These are phyloP conservation scores for Capitulum mitella DNA, from an alignment of 2,888 invertebrate species.

Conservation along the genomic window DNA sequence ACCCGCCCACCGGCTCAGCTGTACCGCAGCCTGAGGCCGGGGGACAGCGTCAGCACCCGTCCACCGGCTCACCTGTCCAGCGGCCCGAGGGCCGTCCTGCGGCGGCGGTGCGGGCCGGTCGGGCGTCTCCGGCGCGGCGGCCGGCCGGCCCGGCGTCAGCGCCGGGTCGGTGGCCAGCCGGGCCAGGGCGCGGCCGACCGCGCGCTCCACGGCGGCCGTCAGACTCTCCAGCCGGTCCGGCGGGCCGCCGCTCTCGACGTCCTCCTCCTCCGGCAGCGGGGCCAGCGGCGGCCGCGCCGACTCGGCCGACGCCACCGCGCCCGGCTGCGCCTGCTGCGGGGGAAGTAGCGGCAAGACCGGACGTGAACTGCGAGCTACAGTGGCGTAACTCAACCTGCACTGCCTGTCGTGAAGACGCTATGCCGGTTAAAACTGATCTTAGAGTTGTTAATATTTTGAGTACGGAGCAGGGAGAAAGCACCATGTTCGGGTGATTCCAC, in stretches of 20 bases:
- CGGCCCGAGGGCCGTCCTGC: neutral
- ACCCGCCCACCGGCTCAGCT: no score
- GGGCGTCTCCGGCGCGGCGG: neutral
- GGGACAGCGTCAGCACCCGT: no score
- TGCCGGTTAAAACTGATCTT: no score
- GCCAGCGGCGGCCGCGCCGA: neutral
- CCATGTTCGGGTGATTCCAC: no score
- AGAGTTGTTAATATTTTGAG: no score
- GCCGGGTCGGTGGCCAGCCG: neutral
- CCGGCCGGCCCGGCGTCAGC: neutral
- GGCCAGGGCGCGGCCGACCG: neutral
- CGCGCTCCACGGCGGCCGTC: neutral
- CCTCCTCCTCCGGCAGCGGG: constrained; percentile 1
- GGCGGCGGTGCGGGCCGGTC: neutral
- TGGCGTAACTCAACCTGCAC: no score
- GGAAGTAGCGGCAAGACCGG: no score
- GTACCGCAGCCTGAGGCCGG: no score
- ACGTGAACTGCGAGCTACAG: no score
- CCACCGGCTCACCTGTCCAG: neutral
- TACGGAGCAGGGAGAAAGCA: no score
- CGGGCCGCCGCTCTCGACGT: neutral
- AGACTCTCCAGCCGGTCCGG: neutral
- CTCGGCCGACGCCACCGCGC: neutral
- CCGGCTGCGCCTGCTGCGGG: neutral
- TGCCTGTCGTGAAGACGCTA: no score